These are phyloP conservation scores for Phortica variegata DNA, from an alignment of 1,140 invertebrate species.

Conservation along the genomic window DNA sequence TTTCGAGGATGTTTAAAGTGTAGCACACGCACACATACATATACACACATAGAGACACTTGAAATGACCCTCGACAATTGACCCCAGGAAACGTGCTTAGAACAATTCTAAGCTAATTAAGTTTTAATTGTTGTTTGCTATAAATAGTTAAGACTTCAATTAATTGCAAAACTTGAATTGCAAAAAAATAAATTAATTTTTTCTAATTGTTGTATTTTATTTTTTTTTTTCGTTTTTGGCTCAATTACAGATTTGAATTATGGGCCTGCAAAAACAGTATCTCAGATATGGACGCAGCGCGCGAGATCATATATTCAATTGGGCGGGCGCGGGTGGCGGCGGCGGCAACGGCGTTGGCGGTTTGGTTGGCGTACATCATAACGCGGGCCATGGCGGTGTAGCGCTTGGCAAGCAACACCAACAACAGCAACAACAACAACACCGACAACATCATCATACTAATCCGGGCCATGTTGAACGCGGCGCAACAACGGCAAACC, in stretches of 20 bases:
- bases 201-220: conserved; percentile 8
- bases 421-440: conserved; percentile 20
- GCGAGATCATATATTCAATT: conserved; percentile 68
- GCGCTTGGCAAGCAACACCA: conserved; percentile 22
- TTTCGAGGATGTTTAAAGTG: too few relatives aligned
- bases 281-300: conserved; percentile 71
- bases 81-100: conserved; percentile 23
- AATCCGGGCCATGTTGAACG: conserved; percentile 25
- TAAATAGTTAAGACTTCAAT: conserved; percentile 32
- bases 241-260: conserved; percentile 50
- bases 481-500: conserved; percentile 2
- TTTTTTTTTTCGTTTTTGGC: conserved; percentile 10
- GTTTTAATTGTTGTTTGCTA: conserved; percentile 19
- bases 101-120: conserved; percentile 20
- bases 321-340: conserved; percentile 50
- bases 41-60: too few relatives aligned
- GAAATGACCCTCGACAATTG: conserved; percentile 9
- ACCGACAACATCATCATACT: conserved; percentile 14
- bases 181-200: conserved; percentile 2
- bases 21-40: too few relatives aligned
- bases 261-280: conserved; percentile 72
- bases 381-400: too few relatives aligned
- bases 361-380: neutral
- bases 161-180: conserved; percentile 14
- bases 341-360: conserved; percentile 17